A percentile compares a stretch with the other conserved stretches of the same genome.
Conservation (phyloP, 2,113 vertebrate genomes). For the Siniperca chuatsi region DNA sequence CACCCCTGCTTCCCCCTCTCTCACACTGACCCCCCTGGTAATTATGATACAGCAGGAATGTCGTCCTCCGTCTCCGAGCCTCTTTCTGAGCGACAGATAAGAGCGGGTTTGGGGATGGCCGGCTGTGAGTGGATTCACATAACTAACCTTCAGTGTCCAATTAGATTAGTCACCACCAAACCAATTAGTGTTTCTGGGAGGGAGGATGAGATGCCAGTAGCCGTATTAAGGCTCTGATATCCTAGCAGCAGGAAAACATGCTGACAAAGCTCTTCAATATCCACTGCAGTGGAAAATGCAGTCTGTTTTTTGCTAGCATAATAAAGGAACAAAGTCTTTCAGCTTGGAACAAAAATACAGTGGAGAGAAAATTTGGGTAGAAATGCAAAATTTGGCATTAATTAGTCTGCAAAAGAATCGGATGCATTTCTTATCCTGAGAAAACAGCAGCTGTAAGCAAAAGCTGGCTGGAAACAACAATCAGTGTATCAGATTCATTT, state of each 20-base stretch:
- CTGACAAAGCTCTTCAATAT: constrained; percentile 51
- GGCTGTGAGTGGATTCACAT: constrained; percentile 44
- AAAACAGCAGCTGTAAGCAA: background rate
- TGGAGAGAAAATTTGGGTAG: too few species aligned
- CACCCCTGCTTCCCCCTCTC: background rate
- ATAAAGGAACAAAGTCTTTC: constrained; percentile 2
- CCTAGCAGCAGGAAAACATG: constrained; percentile 22
- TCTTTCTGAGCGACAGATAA: constrained; percentile 37
- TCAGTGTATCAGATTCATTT: background rate
- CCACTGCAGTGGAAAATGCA: constrained; percentile 43
- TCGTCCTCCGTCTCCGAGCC: constrained; percentile 11
- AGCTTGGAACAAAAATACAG: background rate
- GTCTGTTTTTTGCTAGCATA: background rate
- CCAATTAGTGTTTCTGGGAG: constrained; percentile 56
- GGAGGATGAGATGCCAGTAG: constrained; percentile 35
- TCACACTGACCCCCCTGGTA: background rate
- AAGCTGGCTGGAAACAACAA: background rate
- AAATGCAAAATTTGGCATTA: constrained; percentile 1
- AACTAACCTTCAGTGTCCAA: constrained; percentile 61
- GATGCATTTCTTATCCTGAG: background rate
- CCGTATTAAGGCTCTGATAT: constrained; percentile 33
- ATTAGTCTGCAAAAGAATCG: constrained; percentile 2
- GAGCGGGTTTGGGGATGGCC: background rate
- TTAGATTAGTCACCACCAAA: constrained; percentile 47
- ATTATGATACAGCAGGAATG: constrained; percentile 9